Conservation (phyloP, 2,797 vertebrate genomes). For the Prunella strophiata region DNA sequence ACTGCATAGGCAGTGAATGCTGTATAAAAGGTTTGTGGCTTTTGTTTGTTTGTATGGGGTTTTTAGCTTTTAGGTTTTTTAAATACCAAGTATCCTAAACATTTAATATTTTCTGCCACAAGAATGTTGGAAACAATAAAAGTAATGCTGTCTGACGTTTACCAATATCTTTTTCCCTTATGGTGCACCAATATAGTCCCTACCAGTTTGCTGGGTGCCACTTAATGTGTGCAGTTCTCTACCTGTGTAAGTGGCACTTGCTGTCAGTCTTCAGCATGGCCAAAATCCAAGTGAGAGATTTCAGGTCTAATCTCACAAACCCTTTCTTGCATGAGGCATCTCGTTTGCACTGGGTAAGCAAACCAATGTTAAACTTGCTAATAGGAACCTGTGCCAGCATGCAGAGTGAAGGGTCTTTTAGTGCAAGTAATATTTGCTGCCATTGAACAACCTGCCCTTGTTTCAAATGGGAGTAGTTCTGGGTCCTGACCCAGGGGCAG, state of each 20-base stretch:
- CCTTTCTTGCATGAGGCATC: not conserved
- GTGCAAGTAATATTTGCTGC: not conserved
- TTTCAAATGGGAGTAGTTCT: not conserved
- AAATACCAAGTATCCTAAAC: not conserved
- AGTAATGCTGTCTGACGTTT: not conserved
- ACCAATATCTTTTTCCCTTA: not conserved
- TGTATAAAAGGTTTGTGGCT: not conserved
- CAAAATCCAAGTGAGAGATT: not conserved
- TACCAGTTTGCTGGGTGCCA: not conserved
- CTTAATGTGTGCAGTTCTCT: not conserved
- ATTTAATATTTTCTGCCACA: not conserved
- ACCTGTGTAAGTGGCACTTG: not conserved
- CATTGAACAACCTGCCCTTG: accelerated
- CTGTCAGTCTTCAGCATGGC: not conserved
- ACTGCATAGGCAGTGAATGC: not conserved
- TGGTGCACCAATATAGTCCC: accelerated
- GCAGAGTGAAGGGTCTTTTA: not conserved
- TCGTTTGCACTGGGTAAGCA: not conserved
- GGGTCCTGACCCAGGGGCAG: not conserved
- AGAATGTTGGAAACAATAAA: not conserved
- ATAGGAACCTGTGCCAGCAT: not conserved
- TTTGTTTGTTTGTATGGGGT: not conserved
- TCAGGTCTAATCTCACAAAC: conserved; percentile 3
- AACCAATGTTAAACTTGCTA: not conserved
- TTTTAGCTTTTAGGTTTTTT: not conserved